These are phyloP conservation scores for Rhynchophorus ferrugineus DNA, from an alignment of 1,140 invertebrate genomes.

Conservation along the genomic window DNA sequence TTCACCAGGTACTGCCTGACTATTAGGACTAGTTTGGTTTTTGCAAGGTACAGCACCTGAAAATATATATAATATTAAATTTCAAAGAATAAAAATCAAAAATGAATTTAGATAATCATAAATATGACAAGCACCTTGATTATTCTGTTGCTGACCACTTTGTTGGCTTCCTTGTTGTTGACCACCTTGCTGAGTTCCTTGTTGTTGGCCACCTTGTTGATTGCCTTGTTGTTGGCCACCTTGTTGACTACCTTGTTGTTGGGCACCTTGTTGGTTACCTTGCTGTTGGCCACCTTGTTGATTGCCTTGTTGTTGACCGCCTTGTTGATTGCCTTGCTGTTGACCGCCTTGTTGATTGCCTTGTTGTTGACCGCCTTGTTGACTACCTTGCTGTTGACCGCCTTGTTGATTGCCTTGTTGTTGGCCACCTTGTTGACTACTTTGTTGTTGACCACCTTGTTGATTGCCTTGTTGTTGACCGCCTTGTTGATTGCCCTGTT, in stretches of 20 bases:
- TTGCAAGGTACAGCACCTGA: background rate
- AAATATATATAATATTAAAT: too few species aligned
- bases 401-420: background rate
- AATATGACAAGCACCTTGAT: background rate
- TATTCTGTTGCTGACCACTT: constrained; percentile 1
- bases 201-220: constrained; percentile 11
- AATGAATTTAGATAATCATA: too few species aligned
- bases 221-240: constrained; percentile 20
- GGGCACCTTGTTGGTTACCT: background rate
- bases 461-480: constrained; percentile 5
- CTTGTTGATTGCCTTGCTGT: constrained; percentile 21
- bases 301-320: constrained; percentile 7
- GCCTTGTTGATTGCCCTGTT: constrained; percentile 6
- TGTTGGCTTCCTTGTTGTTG: constrained; percentile 11
- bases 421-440: background rate
- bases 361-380: constrained; percentile 1
- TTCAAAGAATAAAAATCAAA: too few species aligned
- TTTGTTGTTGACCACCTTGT: constrained; percentile 4
- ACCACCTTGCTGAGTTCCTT: constrained; percentile 3
- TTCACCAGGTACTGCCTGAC: background rate
- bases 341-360: constrained; percentile 15
- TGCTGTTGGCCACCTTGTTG: background rate
- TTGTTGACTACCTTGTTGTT: background rate
- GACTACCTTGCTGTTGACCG: background rate
- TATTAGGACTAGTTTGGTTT: background rate